Conservation (phyloP, 2,888 invertebrate species). For the Aromia moschata region DNA sequence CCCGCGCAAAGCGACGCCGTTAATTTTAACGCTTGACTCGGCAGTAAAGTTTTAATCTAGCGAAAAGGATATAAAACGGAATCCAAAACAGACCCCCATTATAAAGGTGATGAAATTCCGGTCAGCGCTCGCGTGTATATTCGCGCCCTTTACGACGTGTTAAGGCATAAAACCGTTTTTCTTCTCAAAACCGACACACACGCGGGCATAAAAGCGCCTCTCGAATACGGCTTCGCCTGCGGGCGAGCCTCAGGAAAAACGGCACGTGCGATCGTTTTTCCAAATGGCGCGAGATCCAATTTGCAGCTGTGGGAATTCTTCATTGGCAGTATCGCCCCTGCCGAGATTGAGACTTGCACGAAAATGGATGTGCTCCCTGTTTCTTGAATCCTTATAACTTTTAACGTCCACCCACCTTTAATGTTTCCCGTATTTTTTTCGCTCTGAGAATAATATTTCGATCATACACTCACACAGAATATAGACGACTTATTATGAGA, state of each 20-base stretch:
- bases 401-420: too few relatives aligned
- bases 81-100: constrained; percentile 16
- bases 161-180: constrained; percentile 35
- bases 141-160: constrained; percentile 32
- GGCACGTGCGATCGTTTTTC: constrained; percentile 44
- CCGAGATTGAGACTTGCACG: constrained; percentile 39
- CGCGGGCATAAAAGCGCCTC: constrained; percentile 48
- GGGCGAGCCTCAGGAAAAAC: constrained; percentile 39
- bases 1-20: neutral
- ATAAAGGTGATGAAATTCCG: constrained; percentile 14
- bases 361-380: neutral
- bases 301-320: constrained; percentile 43
- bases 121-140: constrained; percentile 26
- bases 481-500: too few relatives aligned
- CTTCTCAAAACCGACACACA: constrained; percentile 31
- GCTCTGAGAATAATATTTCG: too few relatives aligned
- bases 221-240: constrained; percentile 44
- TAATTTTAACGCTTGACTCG: constrained; percentile 1
- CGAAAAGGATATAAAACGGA: constrained; percentile 8
- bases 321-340: constrained; percentile 37
- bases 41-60: constrained; percentile 11
- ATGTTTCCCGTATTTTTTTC: too few relatives aligned
- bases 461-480: too few relatives aligned
- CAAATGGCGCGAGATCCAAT: constrained; percentile 47
- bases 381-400: too few relatives aligned